Conservation (phyloP, 37 sponge, comb jelly and placozoan species). For the Trichoplax adhaerens region DNA sequence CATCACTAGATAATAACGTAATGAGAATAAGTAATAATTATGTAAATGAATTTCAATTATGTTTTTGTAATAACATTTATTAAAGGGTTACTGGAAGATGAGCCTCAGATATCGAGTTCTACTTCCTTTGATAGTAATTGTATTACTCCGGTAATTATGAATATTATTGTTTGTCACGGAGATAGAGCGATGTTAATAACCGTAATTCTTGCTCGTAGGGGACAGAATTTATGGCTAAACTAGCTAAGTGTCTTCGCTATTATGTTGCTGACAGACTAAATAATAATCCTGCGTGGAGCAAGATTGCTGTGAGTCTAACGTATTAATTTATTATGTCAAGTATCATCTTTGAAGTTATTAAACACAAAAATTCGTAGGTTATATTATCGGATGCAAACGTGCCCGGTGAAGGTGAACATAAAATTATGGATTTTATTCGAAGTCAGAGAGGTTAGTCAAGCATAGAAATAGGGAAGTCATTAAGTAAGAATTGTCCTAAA, state of each 20-base stretch:
- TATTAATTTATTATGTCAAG: background rate
- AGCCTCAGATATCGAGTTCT: too few species aligned
- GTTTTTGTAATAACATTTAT: too few species aligned
- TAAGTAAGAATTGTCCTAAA: too few species aligned
- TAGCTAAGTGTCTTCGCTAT: conserved; percentile 74
- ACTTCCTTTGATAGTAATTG: conserved; percentile 96
- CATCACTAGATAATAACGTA: too few species aligned
- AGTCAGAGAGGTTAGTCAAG: conserved; percentile 37
- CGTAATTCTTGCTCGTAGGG: conserved; percentile 12
- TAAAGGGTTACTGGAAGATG: too few species aligned
- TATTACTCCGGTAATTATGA: conserved; percentile 66
- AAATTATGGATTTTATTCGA: conserved; percentile 96
- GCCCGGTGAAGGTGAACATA: conserved; percentile 99
- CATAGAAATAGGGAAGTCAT: background rate
- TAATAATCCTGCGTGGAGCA: conserved; percentile 74
- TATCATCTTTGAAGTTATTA: background rate
- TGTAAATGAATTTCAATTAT: too few species aligned
- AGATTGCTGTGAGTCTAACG: background rate
- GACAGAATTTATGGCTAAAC: conserved; percentile 84
- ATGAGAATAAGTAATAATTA: too few species aligned
- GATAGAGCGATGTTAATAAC: too few species aligned
- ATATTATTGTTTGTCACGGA: background rate
- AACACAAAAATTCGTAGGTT: conserved; percentile 31
- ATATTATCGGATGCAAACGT: conserved; percentile 92
- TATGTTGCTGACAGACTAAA: conserved; percentile 85